phyloP scores from a whole-genome alignment of 2,888 invertebrate genomes.

The Sphinx pinastri region DNA sequence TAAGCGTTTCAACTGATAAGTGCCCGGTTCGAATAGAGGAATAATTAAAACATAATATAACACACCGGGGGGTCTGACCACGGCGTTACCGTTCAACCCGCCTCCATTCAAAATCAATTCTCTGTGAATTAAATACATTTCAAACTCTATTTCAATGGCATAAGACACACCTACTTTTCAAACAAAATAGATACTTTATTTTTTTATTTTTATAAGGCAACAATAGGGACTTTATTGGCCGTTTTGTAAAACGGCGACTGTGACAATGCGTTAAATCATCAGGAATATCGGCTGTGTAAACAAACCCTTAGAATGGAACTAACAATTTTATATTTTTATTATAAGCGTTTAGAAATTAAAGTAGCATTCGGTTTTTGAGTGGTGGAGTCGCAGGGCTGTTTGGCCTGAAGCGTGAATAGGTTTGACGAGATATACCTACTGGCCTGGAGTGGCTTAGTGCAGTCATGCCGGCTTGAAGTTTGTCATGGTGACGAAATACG shows the following conservation, averaged over 20 bases:
- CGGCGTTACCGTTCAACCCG: conserved; percentile 54
- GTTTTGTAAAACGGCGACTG: conserved; percentile 75
- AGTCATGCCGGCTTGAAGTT: too few relatives aligned
- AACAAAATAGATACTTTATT: conserved; percentile 51
- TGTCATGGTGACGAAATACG: too few relatives aligned
- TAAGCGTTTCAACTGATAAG: neutral
- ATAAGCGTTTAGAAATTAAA: conserved; percentile 15
- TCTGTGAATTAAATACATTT: conserved; percentile 38
- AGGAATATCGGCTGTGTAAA: conserved; percentile 71
- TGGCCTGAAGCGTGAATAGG: too few relatives aligned
- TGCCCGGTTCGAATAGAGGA: neutral
- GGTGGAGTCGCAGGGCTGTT: too few relatives aligned
- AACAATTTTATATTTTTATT: conserved; percentile 3
- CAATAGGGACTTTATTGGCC: conserved; percentile 76
- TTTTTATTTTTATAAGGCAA: conserved; percentile 66
- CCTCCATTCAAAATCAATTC: conserved; percentile 54
- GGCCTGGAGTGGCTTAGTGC: too few relatives aligned
- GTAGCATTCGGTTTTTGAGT: neutral
- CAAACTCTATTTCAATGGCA: conserved; percentile 35
- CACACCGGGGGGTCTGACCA: conserved; percentile 60
- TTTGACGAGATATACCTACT: too few relatives aligned
- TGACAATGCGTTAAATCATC: conserved; percentile 72
- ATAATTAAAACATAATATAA: conserved; percentile 28
- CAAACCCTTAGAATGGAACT: conserved; percentile 50
- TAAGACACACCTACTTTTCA: conserved; percentile 38